Percentiles rank a stretch among this genome's conserved stretches.
These are phyloP conservation scores for Calcarius ornatus DNA, from an alignment of 2,113 vertebrate genomes.

Conservation along the genomic window DNA sequence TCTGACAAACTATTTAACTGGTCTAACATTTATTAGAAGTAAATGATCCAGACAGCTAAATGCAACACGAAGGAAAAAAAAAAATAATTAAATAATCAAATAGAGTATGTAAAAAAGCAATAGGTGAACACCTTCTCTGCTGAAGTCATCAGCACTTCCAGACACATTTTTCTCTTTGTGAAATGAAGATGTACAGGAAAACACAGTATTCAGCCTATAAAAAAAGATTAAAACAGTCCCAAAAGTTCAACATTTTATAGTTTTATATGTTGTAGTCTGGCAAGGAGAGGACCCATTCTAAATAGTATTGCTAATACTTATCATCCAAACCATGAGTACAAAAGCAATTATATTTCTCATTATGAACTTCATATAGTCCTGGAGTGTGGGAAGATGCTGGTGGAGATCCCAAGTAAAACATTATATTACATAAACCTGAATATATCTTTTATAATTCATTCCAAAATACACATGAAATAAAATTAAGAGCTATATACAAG, in stretches of 20 bases:
- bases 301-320: background rate
- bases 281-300: background rate
- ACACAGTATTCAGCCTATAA: background rate
- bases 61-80: background rate
- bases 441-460: background rate
- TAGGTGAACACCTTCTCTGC: background rate
- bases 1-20: background rate
- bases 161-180: background rate
- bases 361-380: background rate
- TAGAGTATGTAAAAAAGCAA: background rate
- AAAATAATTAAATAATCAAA: background rate
- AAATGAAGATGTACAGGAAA: background rate
- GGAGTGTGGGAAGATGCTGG: fast-evolving
- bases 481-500: background rate
- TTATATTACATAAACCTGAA: background rate
- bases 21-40: background rate
- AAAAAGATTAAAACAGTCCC: background rate
- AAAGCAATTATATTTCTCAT: background rate
- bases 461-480: background rate
- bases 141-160: background rate
- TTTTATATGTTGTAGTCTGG: background rate
- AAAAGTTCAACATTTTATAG: background rate
- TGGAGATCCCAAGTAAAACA: background rate
- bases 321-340: background rate
- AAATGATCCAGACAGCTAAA: background rate